Percentiles rank a stretch among this genome's conserved stretches.
Evolutionary conservation across 2,888 invertebrate species (phyloP).

Genomic region (Volucella zonaria): DNA sequence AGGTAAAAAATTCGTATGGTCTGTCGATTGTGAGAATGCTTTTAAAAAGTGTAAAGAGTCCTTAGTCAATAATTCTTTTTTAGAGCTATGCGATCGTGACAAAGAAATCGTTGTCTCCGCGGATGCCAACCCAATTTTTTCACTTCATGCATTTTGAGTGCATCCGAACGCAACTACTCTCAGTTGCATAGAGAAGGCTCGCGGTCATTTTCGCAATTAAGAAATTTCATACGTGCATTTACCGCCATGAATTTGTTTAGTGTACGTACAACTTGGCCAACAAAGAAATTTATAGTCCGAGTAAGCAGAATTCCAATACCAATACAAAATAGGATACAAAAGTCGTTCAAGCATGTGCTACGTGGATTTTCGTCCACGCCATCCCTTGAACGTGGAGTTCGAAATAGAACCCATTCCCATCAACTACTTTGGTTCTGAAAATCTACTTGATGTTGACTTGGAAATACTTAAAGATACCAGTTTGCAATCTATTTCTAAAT

Average conservation of each 20-base stretch:
- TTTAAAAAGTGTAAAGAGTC: too few relatives aligned
- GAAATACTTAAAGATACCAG: neutral
- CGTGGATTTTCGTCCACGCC: neutral
- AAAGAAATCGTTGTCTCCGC: constrained; percentile 6
- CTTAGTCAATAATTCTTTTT: neutral
- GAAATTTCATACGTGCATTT: neutral
- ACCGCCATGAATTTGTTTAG: neutral
- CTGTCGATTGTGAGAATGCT: too few relatives aligned
- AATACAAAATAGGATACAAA: neutral
- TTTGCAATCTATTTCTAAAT: too few relatives aligned
- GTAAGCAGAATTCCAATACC: neutral
- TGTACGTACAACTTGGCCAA: constrained; percentile 1
- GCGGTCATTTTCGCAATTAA: neutral
- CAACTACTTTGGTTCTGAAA: neutral
- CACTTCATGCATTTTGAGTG: neutral
- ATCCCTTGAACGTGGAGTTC: neutral
- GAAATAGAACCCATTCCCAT: neutral
- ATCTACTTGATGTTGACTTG: constrained; percentile 14
- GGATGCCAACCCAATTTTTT: neutral
- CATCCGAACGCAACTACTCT: neutral
- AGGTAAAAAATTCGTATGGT: constrained; percentile 4
- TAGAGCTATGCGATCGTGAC: constrained; percentile 9
- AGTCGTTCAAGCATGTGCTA: neutral
- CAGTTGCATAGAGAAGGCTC: too few relatives aligned
- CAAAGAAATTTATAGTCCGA: constrained; percentile 15